Conservation (phyloP, 2,888 invertebrate species). For the Drosophila acutilabella region DNA sequence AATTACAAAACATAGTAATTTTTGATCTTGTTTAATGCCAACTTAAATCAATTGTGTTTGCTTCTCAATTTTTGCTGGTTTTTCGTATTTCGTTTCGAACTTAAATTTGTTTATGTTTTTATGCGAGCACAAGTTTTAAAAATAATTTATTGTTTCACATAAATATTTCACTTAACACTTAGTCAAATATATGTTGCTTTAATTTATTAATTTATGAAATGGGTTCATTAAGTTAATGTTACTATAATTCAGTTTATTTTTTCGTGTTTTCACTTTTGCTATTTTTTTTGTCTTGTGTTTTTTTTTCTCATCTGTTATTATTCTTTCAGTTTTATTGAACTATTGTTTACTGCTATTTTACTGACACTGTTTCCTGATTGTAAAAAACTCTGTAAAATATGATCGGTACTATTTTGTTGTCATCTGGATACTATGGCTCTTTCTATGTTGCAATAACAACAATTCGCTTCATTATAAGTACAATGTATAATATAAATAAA, state of each 20-base stretch:
- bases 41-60: conserved; percentile 46
- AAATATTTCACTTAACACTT: conserved; percentile 64
- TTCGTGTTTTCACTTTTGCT: conserved; percentile 59
- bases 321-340: conserved; percentile 46
- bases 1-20: conserved; percentile 55
- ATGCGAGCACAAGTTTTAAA: conserved; percentile 71
- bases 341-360: conserved; percentile 45
- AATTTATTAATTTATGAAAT: conserved; percentile 22
- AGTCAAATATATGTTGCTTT: conserved; percentile 61
- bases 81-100: conserved; percentile 38
- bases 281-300: conserved; percentile 63
- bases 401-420: conserved; percentile 77
- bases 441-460: conserved; percentile 72
- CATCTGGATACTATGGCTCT: conserved; percentile 35
- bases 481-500: conserved; percentile 73
- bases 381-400: conserved; percentile 79
- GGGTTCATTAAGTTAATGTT: conserved; percentile 59
- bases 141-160: conserved; percentile 51
- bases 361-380: conserved; percentile 52
- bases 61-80: conserved; percentile 46
- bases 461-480: conserved; percentile 48
- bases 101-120: conserved; percentile 35
- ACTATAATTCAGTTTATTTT: conserved; percentile 61
- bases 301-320: conserved; percentile 31
- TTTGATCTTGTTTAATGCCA: conserved; percentile 44